Percentiles rank a stretch among this genome's conserved stretches.
phyloP scores from a whole-genome alignment of 2,113 vertebrate species.

The Beaufortia kweichowensis region DNA sequence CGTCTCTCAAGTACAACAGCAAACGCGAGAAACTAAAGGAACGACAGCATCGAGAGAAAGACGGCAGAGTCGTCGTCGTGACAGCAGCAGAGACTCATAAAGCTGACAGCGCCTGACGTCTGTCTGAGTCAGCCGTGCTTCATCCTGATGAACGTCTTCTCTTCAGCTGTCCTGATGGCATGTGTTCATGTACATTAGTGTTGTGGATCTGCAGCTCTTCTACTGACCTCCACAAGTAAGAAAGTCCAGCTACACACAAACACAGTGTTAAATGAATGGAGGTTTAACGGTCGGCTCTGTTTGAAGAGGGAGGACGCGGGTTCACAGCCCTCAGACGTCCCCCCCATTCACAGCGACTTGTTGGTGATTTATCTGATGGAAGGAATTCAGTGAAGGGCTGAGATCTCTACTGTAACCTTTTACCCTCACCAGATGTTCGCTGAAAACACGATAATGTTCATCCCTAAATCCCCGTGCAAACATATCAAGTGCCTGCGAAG shows the following conservation, averaged over 20 bases:
- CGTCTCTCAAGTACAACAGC: too few species aligned
- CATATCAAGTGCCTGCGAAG: slow-evolving; percentile 75
- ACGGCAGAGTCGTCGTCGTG: slow-evolving; percentile 72
- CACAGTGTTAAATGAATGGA: slow-evolving; percentile 24
- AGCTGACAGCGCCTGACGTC: slow-evolving; percentile 73
- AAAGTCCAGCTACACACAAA: not conserved
- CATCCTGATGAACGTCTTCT: slow-evolving; percentile 55
- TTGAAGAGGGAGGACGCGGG: slow-evolving; percentile 49
- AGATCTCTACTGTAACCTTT: slow-evolving; percentile 80
- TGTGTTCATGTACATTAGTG: slow-evolving; percentile 44
- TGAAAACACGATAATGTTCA: slow-evolving; percentile 77
- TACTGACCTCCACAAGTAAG: not conserved
- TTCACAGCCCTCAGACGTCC: slow-evolving; percentile 62
- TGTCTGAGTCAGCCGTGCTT: slow-evolving; percentile 71
- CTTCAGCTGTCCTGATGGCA: slow-evolving; percentile 44
- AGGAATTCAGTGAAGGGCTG: slow-evolving; percentile 78
- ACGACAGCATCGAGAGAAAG: too few species aligned
- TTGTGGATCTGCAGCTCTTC: slow-evolving; percentile 8
- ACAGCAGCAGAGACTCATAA: slow-evolving; percentile 30
- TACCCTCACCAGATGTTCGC: slow-evolving; percentile 81
- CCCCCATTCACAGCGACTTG: slow-evolving; percentile 69
- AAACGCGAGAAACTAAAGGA: too few species aligned
- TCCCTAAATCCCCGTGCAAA: slow-evolving; percentile 76
- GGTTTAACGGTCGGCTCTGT: slow-evolving; percentile 40
- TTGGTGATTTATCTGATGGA: slow-evolving; percentile 81